Percentiles rank a stretch among this genome's conserved stretches.
Evolutionary conservation across 2,888 invertebrate species (phyloP).

Genomic region (Acanthococcus lagerstroemiae): DNA sequence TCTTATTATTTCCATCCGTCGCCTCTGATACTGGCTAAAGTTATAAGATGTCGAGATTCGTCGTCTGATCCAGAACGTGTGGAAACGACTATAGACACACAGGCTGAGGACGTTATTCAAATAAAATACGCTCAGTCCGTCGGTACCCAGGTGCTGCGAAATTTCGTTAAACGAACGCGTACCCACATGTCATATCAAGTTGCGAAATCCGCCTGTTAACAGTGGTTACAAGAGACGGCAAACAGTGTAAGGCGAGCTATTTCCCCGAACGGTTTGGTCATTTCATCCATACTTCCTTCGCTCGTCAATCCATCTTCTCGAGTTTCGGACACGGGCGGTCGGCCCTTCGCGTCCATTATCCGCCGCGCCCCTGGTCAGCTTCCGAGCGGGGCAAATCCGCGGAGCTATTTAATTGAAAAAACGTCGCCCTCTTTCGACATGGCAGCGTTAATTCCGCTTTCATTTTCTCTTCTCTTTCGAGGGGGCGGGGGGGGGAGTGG

Average conservation of each 20-base stretch:
- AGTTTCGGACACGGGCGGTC: constrained; percentile 6
- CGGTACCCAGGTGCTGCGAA: constrained; percentile 12
- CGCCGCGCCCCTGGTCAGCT: constrained; percentile 1
- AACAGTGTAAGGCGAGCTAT: constrained; percentile 9
- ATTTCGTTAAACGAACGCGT: constrained; percentile 6
- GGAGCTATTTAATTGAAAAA: constrained; percentile 10
- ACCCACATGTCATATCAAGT: constrained; percentile 5
- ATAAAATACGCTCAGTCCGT: too few relatives aligned
- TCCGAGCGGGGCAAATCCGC: not conserved
- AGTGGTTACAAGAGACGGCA: constrained; percentile 14
- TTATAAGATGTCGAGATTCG: too few relatives aligned
- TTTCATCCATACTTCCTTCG: constrained; percentile 7
- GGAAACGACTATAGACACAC: too few relatives aligned
- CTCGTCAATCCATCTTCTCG: constrained; percentile 14
- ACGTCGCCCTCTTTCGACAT: not conserved
- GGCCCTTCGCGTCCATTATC: not conserved
- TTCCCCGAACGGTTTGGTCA: constrained; percentile 15
- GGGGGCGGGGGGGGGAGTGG: too few relatives aligned
- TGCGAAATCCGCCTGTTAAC: constrained; percentile 16
- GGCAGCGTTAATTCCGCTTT: constrained; percentile 3
- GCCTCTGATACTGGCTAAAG: too few relatives aligned
- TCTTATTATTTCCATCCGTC: too few relatives aligned
- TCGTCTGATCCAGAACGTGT: too few relatives aligned
- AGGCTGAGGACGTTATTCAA: too few relatives aligned
- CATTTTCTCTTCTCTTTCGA: too few relatives aligned